A percentile compares a stretch with the other conserved stretches of the same genome.
phyloP scores from a whole-genome alignment of 53 echinoderm and acorn worm species.

The Echinarachnius parma region DNA sequence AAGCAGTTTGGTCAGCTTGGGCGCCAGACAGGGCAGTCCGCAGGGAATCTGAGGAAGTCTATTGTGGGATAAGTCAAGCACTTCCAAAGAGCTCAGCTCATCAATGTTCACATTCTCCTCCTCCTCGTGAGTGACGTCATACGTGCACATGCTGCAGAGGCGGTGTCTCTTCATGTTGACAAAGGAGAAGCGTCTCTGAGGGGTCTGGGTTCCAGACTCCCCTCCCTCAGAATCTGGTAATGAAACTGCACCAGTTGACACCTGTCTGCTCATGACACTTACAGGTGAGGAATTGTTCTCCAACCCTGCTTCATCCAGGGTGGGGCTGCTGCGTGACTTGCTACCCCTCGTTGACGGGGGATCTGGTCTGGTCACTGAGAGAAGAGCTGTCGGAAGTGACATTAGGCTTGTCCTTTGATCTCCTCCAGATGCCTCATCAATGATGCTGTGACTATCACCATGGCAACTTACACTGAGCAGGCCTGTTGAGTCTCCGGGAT shows the following conservation, averaged over 20 bases:
- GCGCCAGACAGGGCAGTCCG: constrained; percentile 85
- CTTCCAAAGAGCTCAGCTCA: constrained; percentile 67
- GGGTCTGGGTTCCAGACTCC: constrained; percentile 19
- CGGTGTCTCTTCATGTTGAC: constrained; percentile 70
- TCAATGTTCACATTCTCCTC: constrained; percentile 67
- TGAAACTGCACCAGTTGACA: constrained; percentile 19
- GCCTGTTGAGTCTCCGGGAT: constrained; percentile 21
- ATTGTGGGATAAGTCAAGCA: constrained; percentile 86
- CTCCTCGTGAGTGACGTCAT: constrained; percentile 52
- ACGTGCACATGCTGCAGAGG: constrained; percentile 73
- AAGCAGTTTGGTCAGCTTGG: constrained; percentile 80
- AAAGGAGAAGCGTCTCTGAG: constrained; percentile 47
- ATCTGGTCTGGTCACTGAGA: constrained; percentile 5
- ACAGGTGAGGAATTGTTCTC: constrained; percentile 13
- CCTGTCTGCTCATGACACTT: constrained; percentile 24
- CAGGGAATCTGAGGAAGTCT: constrained; percentile 55
- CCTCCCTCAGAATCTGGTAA: constrained; percentile 15
- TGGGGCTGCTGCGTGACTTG: constrained; percentile 36
- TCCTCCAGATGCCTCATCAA: background rate
- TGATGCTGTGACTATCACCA: background rate
- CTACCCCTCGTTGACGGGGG: constrained; percentile 2
- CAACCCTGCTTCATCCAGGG: constrained; percentile 26
- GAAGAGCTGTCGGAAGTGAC: constrained; percentile 17
- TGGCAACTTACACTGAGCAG: constrained; percentile 18
- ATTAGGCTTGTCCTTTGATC: constrained; percentile 14